Evolutionary conservation across 2,797 vertebrate species (phyloP).

Genomic region (Phoebastria nigripes): DNA sequence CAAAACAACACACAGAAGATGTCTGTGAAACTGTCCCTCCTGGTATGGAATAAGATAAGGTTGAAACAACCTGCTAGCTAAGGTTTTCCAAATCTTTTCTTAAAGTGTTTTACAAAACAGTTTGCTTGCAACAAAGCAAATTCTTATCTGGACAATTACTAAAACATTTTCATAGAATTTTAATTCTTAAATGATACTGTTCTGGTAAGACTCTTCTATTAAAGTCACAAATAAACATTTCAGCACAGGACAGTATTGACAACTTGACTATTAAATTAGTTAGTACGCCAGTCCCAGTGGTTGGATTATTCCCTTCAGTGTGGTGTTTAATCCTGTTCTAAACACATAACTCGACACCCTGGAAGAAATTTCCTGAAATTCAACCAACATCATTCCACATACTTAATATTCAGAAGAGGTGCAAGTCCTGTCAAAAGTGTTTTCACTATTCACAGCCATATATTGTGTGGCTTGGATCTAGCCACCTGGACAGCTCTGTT

Average conservation of each 20-base stretch:
- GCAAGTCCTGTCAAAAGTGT: neutral
- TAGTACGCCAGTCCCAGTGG: neutral
- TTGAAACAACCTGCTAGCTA: neutral
- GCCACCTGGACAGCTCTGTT: neutral
- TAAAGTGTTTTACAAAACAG: neutral
- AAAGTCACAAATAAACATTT: neutral
- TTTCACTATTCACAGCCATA: neutral
- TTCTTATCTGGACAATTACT: neutral
- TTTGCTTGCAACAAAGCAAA: neutral
- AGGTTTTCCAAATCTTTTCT: neutral
- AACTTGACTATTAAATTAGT: neutral
- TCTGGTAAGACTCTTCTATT: neutral
- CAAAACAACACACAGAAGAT: neutral
- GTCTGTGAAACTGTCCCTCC: conserved; percentile 3
- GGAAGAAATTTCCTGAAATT: neutral
- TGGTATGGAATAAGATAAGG: neutral
- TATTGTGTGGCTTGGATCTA: neutral
- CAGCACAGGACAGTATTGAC: neutral
- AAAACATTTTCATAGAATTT: neutral
- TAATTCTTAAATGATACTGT: neutral
- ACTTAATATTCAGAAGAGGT: neutral
- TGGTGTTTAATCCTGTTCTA: neutral
- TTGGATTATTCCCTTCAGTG: neutral
- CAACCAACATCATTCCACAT: neutral
- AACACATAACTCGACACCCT: neutral